A percentile compares a stretch with the other conserved stretches of the same genome.
Conservation (phyloP, 1,140 invertebrate species). For the Pogonus chalceus region DNA sequence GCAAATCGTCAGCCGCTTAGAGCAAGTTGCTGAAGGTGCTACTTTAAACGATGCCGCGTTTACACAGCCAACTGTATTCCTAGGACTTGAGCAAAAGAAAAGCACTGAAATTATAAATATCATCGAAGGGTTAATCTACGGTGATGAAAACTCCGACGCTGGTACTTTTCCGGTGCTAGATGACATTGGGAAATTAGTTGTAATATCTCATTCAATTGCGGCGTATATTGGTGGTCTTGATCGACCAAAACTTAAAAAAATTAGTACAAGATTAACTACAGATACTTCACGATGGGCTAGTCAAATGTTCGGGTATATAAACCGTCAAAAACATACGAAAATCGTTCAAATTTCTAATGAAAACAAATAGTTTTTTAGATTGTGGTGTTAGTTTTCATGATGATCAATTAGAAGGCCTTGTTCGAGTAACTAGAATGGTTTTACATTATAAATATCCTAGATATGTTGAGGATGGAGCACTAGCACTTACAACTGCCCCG, state of each 20-base stretch:
- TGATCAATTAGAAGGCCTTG: slow-evolving; percentile 64
- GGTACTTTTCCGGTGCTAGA: slow-evolving; percentile 42
- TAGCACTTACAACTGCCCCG: slow-evolving; percentile 59
- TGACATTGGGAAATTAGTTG: slow-evolving; percentile 51
- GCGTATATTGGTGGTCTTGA: slow-evolving; percentile 64
- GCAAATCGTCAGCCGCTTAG: slow-evolving; percentile 33
- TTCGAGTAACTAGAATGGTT: slow-evolving; percentile 64
- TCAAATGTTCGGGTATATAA: slow-evolving; percentile 61
- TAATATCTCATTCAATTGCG: slow-evolving; percentile 62
- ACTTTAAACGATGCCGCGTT: slow-evolving; percentile 18
- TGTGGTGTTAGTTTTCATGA: slow-evolving; percentile 68
- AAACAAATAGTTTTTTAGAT: slow-evolving; percentile 37
- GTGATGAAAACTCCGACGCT: slow-evolving; percentile 39
- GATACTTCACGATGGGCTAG: slow-evolving; percentile 70
- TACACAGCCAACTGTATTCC: slow-evolving; percentile 25
- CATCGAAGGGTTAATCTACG: slow-evolving; percentile 31
- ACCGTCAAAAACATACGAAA: background rate
- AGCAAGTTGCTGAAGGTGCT: slow-evolving; percentile 29
- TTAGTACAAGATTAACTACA: slow-evolving; percentile 58
- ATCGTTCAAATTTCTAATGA: background rate
- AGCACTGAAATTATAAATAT: slow-evolving; percentile 30
- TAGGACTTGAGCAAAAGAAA: slow-evolving; percentile 29
- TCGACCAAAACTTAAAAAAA: slow-evolving; percentile 53
- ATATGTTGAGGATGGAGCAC: slow-evolving; percentile 66
- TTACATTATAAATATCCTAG: slow-evolving; percentile 71